Percentiles rank a stretch among this genome's conserved stretches.
Evolutionary conservation across 2,113 vertebrate species (phyloP).

Genomic region (Motacilla alba): DNA sequence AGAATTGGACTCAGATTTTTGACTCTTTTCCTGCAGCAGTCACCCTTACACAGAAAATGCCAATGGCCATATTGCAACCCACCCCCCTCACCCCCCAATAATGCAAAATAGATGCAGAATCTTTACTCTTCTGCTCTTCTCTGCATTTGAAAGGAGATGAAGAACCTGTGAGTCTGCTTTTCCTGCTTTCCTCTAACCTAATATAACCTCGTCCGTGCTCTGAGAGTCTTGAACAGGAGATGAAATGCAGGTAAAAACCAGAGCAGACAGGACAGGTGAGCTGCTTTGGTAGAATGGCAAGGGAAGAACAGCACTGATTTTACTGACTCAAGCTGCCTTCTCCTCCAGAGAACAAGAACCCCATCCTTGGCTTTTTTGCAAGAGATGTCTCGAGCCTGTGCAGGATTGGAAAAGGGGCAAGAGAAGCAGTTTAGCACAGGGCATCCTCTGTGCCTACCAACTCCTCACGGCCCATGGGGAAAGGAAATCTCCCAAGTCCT

Average conservation of each 20-base stretch:
- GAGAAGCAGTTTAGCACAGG: not conserved
- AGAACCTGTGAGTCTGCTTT: not conserved
- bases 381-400: not conserved
- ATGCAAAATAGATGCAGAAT: not conserved
- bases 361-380: not conserved
- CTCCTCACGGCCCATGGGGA: not conserved
- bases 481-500: not conserved
- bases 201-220: not conserved
- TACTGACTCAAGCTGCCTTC: not conserved
- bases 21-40: not conserved
- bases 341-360: rapidly evolving
- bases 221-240: not conserved
- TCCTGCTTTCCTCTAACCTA: not conserved
- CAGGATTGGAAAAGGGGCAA: rapidly evolving
- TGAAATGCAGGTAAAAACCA: rapidly evolving
- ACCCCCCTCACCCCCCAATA: rapidly evolving
- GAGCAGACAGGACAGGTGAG: not conserved
- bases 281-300: not conserved
- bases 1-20: rapidly evolving
- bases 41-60: not conserved
- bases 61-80: not conserved
- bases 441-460: rapidly evolving
- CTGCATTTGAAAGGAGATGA: not conserved
- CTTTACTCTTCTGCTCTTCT: not conserved
- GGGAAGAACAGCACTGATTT: not conserved